These are phyloP conservation scores for Neoascia interrupta DNA, from an alignment of 2,888 invertebrate genomes.

Conservation along the genomic window DNA sequence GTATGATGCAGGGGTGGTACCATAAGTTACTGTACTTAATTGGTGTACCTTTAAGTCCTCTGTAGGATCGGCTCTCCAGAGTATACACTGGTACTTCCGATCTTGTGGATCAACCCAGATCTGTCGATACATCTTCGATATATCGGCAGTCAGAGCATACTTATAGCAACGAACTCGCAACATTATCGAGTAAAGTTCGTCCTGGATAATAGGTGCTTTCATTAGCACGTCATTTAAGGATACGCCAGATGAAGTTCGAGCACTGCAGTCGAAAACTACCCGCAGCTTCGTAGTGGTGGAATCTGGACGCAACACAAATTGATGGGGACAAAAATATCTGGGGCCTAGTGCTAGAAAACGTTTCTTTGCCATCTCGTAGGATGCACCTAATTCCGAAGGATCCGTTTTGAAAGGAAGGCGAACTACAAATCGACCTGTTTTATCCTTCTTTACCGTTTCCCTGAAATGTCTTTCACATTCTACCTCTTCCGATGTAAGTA, in stretches of 20 bases:
- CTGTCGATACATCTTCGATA: constrained; percentile 71
- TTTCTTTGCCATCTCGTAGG: constrained; percentile 10
- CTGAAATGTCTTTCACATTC: constrained; percentile 1
- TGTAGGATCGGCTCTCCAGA: constrained; percentile 48
- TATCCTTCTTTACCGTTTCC: not conserved
- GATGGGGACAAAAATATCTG: constrained; percentile 13
- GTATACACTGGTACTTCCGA: constrained; percentile 59
- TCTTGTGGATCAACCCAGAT: constrained; percentile 60
- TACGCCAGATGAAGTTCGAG: constrained; percentile 38
- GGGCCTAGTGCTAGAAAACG: constrained; percentile 9
- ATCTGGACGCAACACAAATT: constrained; percentile 8
- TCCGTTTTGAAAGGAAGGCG: constrained; percentile 1
- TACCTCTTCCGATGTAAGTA: constrained; percentile 5
- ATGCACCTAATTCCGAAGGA: constrained; percentile 19
- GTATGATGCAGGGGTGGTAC: constrained; percentile 66
- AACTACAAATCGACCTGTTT: not conserved
- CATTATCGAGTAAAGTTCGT: constrained; percentile 47
- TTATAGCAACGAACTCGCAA: constrained; percentile 12
- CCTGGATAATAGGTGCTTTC: constrained; percentile 70
- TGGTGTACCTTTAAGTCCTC: not conserved
- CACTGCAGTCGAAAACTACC: constrained; percentile 10
- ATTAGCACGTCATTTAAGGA: constrained; percentile 70
- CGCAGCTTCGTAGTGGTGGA: constrained; percentile 6
- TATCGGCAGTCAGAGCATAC: constrained; percentile 69
- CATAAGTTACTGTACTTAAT: constrained; percentile 40